phyloP scores from a whole-genome alignment of 2,113 vertebrate genomes.

The Rhadina sibilatrix region DNA sequence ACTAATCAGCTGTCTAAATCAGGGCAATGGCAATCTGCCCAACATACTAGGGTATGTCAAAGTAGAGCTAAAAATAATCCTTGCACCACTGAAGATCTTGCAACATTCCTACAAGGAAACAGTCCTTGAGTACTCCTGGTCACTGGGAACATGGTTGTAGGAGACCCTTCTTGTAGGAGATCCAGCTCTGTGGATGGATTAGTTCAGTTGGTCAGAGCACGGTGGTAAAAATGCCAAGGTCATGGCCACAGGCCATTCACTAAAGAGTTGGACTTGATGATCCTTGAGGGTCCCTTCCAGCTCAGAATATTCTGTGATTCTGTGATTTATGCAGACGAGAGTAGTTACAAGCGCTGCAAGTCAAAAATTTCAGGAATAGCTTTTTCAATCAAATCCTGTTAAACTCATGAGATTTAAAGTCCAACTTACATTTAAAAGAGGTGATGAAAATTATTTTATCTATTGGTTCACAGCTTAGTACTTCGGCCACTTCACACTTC shows the following conservation, averaged over 20 bases:
- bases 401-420: background rate
- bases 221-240: constrained; percentile 56
- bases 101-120: background rate
- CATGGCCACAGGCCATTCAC: background rate
- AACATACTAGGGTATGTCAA: background rate
- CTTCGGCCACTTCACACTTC: background rate
- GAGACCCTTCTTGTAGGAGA: background rate
- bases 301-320: background rate
- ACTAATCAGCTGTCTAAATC: background rate
- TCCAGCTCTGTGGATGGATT: background rate
- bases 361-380: background rate
- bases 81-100: background rate
- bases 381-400: background rate
- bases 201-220: constrained; percentile 48
- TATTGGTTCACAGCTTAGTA: background rate
- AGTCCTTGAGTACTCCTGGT: background rate
- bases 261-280: too few relatives aligned
- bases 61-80: background rate
- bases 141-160: background rate
- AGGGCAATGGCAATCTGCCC: background rate
- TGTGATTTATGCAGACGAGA: background rate
- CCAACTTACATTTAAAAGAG: background rate
- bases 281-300: background rate
- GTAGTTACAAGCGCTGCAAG: background rate
- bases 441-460: background rate